Percentiles rank a stretch among this genome's conserved stretches.
phyloP scores from a whole-genome alignment of 2,797 vertebrate species.

The Sebastes reedi region DNA sequence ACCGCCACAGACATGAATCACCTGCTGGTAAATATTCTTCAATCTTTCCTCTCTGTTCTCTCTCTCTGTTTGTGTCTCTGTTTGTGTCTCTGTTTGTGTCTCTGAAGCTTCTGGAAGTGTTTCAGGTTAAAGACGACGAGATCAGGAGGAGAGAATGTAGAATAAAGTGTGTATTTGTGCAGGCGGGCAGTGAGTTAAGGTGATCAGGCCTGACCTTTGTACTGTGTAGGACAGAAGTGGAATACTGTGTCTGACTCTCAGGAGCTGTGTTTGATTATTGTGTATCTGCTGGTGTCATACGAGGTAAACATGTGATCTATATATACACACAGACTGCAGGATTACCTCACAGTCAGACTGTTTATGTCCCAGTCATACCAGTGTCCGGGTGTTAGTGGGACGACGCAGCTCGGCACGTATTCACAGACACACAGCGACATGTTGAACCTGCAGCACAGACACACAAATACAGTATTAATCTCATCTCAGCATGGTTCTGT shows the following conservation, averaged over 20 bases:
- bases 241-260: background rate
- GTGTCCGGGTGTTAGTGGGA: too few species aligned
- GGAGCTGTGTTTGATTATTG: background rate
- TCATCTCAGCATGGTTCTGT: too few species aligned
- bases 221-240: background rate
- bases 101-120: background rate
- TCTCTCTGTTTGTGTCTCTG: too few species aligned
- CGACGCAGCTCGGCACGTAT: too few species aligned
- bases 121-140: too few species aligned
- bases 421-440: too few species aligned
- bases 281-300: background rate
- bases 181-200: too few species aligned
- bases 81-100: background rate
- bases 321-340: background rate
- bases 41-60: background rate
- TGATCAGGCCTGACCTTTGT: background rate
- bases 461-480: too few species aligned
- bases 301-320: background rate
- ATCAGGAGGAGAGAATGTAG: too few species aligned
- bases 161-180: too few species aligned
- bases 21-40: background rate
- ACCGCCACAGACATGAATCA: background rate
- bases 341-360: background rate
- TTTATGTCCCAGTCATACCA: background rate
- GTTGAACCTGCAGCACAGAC: too few species aligned